Base-by-base conservation (phyloP, 1,140 invertebrate genomes). In the Musca domestica region DNA sequence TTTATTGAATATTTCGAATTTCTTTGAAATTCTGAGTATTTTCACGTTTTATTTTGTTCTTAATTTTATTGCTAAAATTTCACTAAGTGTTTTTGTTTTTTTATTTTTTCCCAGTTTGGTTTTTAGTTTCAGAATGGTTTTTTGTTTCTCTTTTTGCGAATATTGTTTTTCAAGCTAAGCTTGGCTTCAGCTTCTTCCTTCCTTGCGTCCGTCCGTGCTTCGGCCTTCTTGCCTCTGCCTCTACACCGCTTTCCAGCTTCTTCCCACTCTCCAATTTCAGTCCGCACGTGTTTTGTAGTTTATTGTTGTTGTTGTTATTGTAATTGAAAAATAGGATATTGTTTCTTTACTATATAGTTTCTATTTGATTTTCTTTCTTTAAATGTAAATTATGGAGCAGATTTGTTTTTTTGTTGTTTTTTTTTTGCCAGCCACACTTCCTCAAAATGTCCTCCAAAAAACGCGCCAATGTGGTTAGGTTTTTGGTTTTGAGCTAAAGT, bases 401-500 rank as follows among this genome's bases (percentile, higher is more conserved):
- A 47, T 25, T 19, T 23, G 41, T 66, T n/a, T n/a, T n/a, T n/a
- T n/a, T n/a, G n/a, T n/a, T n/a, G n/a, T n/a, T n/a, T n/a, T n/a
- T n/a, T n/a, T n/a, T n/a, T n/a, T 27, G 41, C 47, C 54, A 20
- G 20, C 54, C 47, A 66, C 47, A 66, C 64, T 52, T 54, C 49
- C 64, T 66, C 64, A 51, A 64, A 17, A 49, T 17, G 25, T 48
- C 63, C 47, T 64, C 41, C 63, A 25, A 48, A 52, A 34, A 67
- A 67, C 46, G 66, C 51, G 66, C 51, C 34, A 30, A 19, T 66
- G 27, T 52, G 17, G 41, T 66, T 25, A 10, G 34, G 47, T 66
- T 66, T 66, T 54, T 66, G 65, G 41, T 46, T 58, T 67, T 67
- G 51, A 56, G 51, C 49, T 66, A 51, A 52, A 66, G 64, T 49